Percentiles rank a stretch among this genome's conserved stretches.
These are phyloP conservation scores for Pseudopleuronectes americanus DNA, from an alignment of 2,797 vertebrate species.

Conservation along the genomic window DNA sequence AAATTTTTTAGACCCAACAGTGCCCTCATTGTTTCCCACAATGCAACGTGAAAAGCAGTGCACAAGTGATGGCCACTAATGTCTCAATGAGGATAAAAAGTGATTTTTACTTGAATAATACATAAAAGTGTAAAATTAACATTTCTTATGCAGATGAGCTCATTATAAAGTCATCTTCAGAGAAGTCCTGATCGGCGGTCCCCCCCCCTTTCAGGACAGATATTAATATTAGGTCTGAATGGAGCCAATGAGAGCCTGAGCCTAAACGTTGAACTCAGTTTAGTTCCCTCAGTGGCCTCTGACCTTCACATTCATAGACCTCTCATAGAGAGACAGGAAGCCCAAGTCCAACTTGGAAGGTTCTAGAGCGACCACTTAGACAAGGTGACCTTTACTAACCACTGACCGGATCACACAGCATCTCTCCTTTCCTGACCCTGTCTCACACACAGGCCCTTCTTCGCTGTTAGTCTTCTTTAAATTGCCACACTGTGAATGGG, in stretches of 20 bases:
- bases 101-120: too few species aligned
- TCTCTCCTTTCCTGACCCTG: not conserved
- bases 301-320: conserved; percentile 34
- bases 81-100: too few species aligned
- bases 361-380: conserved; percentile 34
- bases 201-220: too few species aligned
- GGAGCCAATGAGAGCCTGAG: too few species aligned
- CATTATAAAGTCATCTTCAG: too few species aligned
- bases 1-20: too few species aligned
- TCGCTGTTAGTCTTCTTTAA: conserved; percentile 7
- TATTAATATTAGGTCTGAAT: too few species aligned
- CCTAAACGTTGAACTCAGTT: not conserved
- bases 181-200: not conserved
- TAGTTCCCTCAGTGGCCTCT: conserved; percentile 35
- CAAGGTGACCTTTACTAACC: conserved; percentile 42
- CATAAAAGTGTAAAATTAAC: too few species aligned
- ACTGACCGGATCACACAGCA: conserved; percentile 19
- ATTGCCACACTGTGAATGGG: not conserved
- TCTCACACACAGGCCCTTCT: not conserved
- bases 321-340: conserved; percentile 30
- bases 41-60: too few species aligned
- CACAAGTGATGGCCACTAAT: too few species aligned
- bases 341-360: not conserved
- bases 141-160: too few species aligned
- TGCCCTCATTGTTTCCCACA: too few species aligned